phyloP scores from a whole-genome alignment of 2,113 vertebrate genomes.

The Cyprinodon brontotheroides region DNA sequence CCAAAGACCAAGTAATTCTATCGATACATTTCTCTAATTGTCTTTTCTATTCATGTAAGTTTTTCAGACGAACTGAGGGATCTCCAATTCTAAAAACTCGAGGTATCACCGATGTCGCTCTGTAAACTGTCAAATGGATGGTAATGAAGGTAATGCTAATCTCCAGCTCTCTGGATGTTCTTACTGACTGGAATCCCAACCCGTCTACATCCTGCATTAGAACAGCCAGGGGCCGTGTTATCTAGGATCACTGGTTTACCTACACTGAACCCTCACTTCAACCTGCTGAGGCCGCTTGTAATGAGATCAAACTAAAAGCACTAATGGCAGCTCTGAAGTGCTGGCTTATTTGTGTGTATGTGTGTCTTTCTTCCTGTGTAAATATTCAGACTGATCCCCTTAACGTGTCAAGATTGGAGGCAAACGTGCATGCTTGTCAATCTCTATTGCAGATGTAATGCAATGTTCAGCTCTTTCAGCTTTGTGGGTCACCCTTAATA shows the following conservation, averaged over 20 bases:
- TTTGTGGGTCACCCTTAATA: constrained; percentile 64
- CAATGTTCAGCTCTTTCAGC: constrained; percentile 61
- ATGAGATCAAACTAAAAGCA: constrained; percentile 49
- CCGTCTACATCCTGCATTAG: constrained; percentile 22
- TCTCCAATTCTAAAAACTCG: constrained; percentile 6
- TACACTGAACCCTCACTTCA: constrained; percentile 28
- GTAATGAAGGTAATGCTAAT: not conserved
- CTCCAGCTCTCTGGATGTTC: constrained; percentile 33
- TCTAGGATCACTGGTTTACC: constrained; percentile 29
- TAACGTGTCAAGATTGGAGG: constrained; percentile 22
- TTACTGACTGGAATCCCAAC: constrained; percentile 19
- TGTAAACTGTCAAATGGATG: too few relatives aligned
- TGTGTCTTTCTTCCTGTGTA: constrained; percentile 14
- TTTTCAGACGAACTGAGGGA: not conserved
- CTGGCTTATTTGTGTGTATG: not conserved
- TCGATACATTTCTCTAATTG: too few relatives aligned
- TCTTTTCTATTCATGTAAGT: too few relatives aligned
- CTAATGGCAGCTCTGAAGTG: constrained; percentile 14
- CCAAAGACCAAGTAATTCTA: too few relatives aligned
- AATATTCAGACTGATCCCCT: constrained; percentile 41
- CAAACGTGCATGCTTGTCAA: constrained; percentile 39
- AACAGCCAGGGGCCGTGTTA: constrained; percentile 31
- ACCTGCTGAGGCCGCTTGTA: constrained; percentile 33
- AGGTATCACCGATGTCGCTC: too few relatives aligned
- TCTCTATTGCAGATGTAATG: constrained; percentile 56